Percentiles rank a stretch among this genome's conserved stretches.
phyloP scores from a whole-genome alignment of 2,888 invertebrate genomes.

The Acleris emargana region DNA sequence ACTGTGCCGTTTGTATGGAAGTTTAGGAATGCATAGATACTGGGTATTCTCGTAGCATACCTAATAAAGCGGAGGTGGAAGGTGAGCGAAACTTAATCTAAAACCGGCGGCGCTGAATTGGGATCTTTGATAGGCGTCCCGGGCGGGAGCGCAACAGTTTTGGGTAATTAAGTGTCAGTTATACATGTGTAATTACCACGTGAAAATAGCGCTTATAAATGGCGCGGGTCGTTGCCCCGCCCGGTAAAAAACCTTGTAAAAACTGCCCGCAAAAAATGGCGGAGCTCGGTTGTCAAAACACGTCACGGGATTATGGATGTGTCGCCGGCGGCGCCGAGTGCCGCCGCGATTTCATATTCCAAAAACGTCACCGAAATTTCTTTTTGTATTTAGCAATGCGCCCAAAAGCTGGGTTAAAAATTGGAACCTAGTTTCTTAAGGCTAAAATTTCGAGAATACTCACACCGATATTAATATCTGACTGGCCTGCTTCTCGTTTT shows the following conservation, averaged over 20 bases:
- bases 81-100: conserved; percentile 67
- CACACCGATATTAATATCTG: conserved; percentile 7
- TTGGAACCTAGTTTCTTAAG: conserved; percentile 11
- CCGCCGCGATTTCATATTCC: conserved; percentile 38
- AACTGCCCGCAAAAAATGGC: conserved; percentile 61
- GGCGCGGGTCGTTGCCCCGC: conserved; percentile 61
- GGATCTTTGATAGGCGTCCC: conserved; percentile 60
- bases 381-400: conserved; percentile 20
- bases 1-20: conserved; percentile 2
- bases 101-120: conserved; percentile 66
- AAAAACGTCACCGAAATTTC: conserved; percentile 19
- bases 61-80: conserved; percentile 48
- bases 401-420: conserved; percentile 13
- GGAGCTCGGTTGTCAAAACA: conserved; percentile 72
- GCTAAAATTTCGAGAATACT: conserved; percentile 15
- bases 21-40: conserved; percentile 16
- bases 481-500: conserved; percentile 15
- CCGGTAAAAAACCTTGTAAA: conserved; percentile 58
- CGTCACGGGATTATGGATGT: conserved; percentile 80
- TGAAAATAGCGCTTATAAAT: conserved; percentile 67
- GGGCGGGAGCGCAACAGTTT: conserved; percentile 63
- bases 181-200: conserved; percentile 72
- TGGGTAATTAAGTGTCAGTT: conserved; percentile 75
- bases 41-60: conserved; percentile 16
- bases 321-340: conserved; percentile 64